Base-by-base conservation (phyloP, 64 coral and sea anemone genomes). In the Stichodactyla helianthus region DNA sequence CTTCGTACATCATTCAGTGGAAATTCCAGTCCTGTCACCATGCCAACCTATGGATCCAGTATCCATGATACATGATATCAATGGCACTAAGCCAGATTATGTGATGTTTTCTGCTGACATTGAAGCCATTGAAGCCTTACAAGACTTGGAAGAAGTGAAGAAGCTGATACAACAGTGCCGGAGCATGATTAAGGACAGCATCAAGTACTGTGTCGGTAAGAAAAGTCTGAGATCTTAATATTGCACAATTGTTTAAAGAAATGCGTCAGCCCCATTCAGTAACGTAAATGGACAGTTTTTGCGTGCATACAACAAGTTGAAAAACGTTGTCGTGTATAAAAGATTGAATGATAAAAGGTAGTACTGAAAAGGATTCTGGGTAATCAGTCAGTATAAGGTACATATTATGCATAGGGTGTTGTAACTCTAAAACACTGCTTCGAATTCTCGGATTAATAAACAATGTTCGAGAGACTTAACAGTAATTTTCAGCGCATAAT, bases 91-190 rank as follows among this genome's bases (percentile, higher is more conserved):
- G 10, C 26, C 77, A 79, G 35, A 79, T 31, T 79, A 50, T 31
- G 77, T 79, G 77, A 52, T 79, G 77, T 50, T 79, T 79, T 79
- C 31, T 79, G 26, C 27, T 50, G 76, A 79, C 9, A 10, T 50
- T 31, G 50, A 65, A 11, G 17, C n/a, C 7, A 10, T 50, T 31
- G 50, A 65, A 11, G 62, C n/a, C 7, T 65, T 65, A n/a, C 6
- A n/a, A 65, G 11, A 65, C 19, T 3, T 2, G n/a, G 5, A n/a
- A 20, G 18, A 65, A 65, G 62, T 65, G 19, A 65, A 65, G 4
- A 19, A 65, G n/a, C 6, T 20, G 4, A n/a, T 65, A n/a, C 62
- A 5, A n/a, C 18, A 65, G 11, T 5, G 20, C 0, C 17, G 62
- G 62, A 20, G 3, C 62, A 20, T 20, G 4, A 65, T 65, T 4